Conservation (phyloP, 2,888 invertebrate genomes). For the Chrysina gloriosa region DNA sequence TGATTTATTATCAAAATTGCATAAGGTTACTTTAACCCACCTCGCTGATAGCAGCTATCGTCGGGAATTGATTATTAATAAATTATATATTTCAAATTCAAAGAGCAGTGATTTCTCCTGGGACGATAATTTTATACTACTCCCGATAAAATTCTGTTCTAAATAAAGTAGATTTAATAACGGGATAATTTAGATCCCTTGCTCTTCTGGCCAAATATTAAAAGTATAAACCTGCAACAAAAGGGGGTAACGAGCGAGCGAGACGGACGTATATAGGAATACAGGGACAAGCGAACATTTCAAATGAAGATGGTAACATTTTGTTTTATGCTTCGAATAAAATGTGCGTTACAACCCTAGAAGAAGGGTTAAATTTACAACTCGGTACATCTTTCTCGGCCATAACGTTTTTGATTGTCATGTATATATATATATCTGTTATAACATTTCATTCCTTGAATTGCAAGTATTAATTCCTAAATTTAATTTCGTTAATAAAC, state of each 20-base stretch:
- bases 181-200: slow-evolving; percentile 44
- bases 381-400: slow-evolving; percentile 39
- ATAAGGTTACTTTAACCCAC: background rate
- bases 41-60: background rate
- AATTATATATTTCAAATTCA: slow-evolving; percentile 4
- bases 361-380: slow-evolving; percentile 41
- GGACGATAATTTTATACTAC: slow-evolving; percentile 5
- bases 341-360: slow-evolving; percentile 30
- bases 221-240: slow-evolving; percentile 15
- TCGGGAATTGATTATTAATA: slow-evolving; percentile 5
- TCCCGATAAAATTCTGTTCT: background rate
- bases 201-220: slow-evolving; percentile 39
- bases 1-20: background rate
- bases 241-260: background rate
- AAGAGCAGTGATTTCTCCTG: background rate
- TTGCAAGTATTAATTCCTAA: no score
- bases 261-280: slow-evolving; percentile 4
- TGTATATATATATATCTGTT: background rate
- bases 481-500: no score
- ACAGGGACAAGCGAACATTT: slow-evolving; percentile 34
- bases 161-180: slow-evolving; percentile 40
- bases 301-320: slow-evolving; percentile 51
- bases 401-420: slow-evolving; percentile 37
- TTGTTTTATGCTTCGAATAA: slow-evolving; percentile 49
- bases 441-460: background rate